These are phyloP conservation scores for Troides oblongomaculatus DNA, from an alignment of 2,888 invertebrate genomes.

Conservation along the genomic window DNA sequence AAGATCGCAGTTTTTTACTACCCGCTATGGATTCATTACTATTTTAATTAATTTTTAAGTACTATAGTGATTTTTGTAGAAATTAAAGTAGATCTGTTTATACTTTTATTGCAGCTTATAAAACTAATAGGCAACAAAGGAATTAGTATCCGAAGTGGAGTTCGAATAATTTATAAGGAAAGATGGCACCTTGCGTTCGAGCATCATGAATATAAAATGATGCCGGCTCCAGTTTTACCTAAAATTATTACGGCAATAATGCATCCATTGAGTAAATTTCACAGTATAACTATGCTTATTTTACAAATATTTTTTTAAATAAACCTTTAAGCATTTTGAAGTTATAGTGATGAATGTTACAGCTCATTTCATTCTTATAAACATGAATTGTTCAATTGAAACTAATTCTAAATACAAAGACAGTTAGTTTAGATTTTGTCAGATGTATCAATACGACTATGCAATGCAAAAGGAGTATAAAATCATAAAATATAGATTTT, in stretches of 20 bases:
- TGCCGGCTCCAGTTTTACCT: conserved; percentile 29
- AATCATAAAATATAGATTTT: too few relatives aligned
- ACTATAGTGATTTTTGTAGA: neutral
- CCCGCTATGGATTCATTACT: neutral
- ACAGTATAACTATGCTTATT: neutral
- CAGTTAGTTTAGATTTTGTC: too few relatives aligned
- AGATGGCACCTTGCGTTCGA: conserved; percentile 54
- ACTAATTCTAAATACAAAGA: too few relatives aligned
- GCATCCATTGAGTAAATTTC: conserved; percentile 26
- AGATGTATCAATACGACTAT: too few relatives aligned
- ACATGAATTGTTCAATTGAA: too few relatives aligned
- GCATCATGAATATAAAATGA: conserved; percentile 45
- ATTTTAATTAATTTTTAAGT: neutral
- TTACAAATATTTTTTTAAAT: neutral
- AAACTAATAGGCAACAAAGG: conserved; percentile 58
- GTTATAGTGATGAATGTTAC: too few relatives aligned
- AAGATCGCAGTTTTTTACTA: conserved; percentile 33
- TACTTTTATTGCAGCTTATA: conserved; percentile 40
- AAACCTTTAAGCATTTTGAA: neutral
- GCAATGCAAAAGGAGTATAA: too few relatives aligned
- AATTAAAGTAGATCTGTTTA: neutral
- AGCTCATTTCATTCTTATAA: too few relatives aligned
- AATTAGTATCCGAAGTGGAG: conserved; percentile 50
- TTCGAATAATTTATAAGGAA: conserved; percentile 67
- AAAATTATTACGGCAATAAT: conserved; percentile 33